Base-by-base conservation (phyloP, 2,888 invertebrate genomes). In the Sphaerophoria rueppellii region DNA sequence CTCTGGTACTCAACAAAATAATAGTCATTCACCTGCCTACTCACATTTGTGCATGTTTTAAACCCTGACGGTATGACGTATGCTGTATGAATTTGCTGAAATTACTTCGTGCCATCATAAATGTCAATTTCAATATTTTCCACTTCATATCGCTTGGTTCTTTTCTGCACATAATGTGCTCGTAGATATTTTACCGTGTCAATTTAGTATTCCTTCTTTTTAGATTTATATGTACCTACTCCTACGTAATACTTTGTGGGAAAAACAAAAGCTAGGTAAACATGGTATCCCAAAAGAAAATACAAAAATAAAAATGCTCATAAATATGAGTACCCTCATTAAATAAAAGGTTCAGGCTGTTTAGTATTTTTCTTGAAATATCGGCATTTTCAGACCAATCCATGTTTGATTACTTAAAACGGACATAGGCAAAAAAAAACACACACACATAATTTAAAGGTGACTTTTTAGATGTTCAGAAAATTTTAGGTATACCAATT, bases 251-350 rank as follows among this genome's bases (percentile, higher is more conserved):
- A 24, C 1, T 55, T 16, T 16, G 14, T 12, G 55, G 50, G 46
- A 50, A 70, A 35, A 69, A 52, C 35, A 63, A 46, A 46, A 32
- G 37, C 24, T 24, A 58, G 14, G 46, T 69, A 69, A 76, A 73
- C 55, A 76, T 43, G 54, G 69, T 69, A 24, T 46, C n/a, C 24
- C n/a, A n/a, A n/a, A 24, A 24, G 2, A 24, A 24, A 24, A 24
- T 24, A n/a, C n/a, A n/a, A 24, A 24, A 24, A 24, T 24, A 24
- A 24, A 24, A 24, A 24, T 24, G 24, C 24, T 24, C 24, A 24
- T 24, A 24, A 24, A 24, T 24, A 24, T 24, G 24, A 24, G 24
- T 24, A 24, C 24, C 24, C 24, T 24, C 24, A 24, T 24, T 24
- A 24, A 24, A 24, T 24, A 24, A 24, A 24, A 24, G 24, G 24